These are phyloP conservation scores for Sesamia inferens DNA, from an alignment of 2,888 invertebrate genomes.

Conservation along the genomic window DNA sequence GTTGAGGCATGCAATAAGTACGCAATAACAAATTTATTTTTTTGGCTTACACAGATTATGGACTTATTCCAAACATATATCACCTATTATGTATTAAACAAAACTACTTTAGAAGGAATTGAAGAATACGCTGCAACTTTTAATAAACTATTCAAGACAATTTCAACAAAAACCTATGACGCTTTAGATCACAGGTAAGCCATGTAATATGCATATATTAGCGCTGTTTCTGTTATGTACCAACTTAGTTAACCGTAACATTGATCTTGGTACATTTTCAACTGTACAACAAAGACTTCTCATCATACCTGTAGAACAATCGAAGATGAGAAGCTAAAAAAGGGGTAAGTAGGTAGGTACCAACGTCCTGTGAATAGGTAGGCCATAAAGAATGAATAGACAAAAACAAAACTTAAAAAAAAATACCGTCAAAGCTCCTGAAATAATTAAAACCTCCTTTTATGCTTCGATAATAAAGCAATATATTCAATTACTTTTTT, in stretches of 20 bases:
- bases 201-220: not conserved
- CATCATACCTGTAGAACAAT: not conserved
- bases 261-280: not conserved
- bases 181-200: constrained; percentile 93
- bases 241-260: not conserved
- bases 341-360: too few relatives aligned
- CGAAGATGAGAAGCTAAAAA: not conserved
- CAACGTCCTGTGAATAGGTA: too few relatives aligned
- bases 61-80: constrained; percentile 93
- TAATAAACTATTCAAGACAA: constrained; percentile 91
- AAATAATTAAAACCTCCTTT: not conserved
- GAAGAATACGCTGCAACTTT: constrained; percentile 93
- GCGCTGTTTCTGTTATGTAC: not conserved
- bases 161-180: constrained; percentile 94
- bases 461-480: not conserved
- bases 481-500: not conserved
- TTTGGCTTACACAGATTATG: constrained; percentile 90
- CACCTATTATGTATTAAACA: constrained; percentile 93
- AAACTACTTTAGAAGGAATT: constrained; percentile 95
- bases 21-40: not conserved
- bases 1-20: too few relatives aligned
- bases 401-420: too few relatives aligned
- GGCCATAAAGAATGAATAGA: too few relatives aligned
- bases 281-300: not conserved
- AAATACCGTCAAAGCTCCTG: too few relatives aligned